Evolutionary conservation across 64 coral and sea anemone genomes (phyloP).

Genomic region (Trachythela sp.): DNA sequence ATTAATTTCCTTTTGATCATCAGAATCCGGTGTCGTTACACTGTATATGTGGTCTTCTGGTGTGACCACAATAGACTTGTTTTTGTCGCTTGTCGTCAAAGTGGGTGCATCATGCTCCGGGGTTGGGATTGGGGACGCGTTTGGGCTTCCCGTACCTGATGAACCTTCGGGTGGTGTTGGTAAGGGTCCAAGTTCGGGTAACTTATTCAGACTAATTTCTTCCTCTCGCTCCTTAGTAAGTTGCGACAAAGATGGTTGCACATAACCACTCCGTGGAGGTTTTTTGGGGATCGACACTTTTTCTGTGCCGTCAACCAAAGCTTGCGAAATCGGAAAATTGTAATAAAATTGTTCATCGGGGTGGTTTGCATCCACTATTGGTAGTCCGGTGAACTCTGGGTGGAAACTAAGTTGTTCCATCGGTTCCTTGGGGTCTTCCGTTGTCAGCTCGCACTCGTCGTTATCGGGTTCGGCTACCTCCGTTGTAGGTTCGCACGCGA

Average conservation of each 20-base stretch:
- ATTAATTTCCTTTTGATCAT: not conserved
- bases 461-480: not conserved
- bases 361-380: not conserved
- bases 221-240: not conserved
- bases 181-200: not conserved
- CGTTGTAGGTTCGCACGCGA: not conserved
- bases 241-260: not conserved
- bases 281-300: not conserved
- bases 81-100: not conserved
- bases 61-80: not conserved
- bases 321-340: constrained; percentile 2
- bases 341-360: not conserved
- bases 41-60: not conserved
- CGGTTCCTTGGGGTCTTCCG: not conserved
- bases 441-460: not conserved
- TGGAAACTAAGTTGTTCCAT: constrained; percentile 7
- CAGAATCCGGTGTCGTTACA: not conserved
- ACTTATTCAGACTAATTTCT: not conserved
- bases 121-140: not conserved
- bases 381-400: not conserved
- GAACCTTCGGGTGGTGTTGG: not conserved
- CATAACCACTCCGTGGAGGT: not conserved
- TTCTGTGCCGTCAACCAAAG: not conserved
- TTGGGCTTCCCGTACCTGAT: not conserved
- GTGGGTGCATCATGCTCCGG: not conserved